Percentiles rank a stretch among this genome's conserved stretches.
phyloP scores from a whole-genome alignment of 2,113 vertebrate species.

The Coturnix japonica region DNA sequence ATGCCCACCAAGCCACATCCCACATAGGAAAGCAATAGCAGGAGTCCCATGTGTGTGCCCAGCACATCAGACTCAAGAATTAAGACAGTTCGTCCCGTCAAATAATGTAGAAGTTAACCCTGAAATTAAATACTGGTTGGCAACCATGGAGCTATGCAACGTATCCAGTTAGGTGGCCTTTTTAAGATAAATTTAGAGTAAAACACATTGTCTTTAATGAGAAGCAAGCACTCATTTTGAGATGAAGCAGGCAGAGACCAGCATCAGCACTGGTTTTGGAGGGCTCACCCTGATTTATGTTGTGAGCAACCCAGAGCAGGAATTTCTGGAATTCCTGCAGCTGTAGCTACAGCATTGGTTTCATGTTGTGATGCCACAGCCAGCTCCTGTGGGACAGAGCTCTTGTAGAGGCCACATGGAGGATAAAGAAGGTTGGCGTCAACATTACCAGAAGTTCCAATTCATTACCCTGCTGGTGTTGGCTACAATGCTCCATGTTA shows the following conservation, averaged over 20 bases:
- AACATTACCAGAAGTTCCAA: rapidly evolving
- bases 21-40: background rate
- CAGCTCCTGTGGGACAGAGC: background rate
- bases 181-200: background rate
- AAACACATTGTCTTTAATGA: background rate
- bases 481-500: rapidly evolving
- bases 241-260: background rate
- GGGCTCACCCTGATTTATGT: conserved; percentile 1
- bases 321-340: conserved; percentile 66
- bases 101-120: background rate
- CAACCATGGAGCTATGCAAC: background rate
- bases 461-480: background rate
- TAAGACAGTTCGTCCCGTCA: background rate
- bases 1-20: background rate
- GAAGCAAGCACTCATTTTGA: background rate
- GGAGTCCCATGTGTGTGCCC: background rate
- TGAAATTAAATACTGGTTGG: background rate
- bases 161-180: background rate
- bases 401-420: background rate
- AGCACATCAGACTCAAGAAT: background rate
- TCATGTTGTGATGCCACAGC: background rate
- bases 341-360: background rate
- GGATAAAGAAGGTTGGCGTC: background rate
- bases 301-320: background rate
- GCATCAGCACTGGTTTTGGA: background rate